A percentile compares a stretch with the other conserved stretches of the same genome.
Conservation (phyloP, 2,113 vertebrate genomes). For the Tragulus kanchil region DNA sequence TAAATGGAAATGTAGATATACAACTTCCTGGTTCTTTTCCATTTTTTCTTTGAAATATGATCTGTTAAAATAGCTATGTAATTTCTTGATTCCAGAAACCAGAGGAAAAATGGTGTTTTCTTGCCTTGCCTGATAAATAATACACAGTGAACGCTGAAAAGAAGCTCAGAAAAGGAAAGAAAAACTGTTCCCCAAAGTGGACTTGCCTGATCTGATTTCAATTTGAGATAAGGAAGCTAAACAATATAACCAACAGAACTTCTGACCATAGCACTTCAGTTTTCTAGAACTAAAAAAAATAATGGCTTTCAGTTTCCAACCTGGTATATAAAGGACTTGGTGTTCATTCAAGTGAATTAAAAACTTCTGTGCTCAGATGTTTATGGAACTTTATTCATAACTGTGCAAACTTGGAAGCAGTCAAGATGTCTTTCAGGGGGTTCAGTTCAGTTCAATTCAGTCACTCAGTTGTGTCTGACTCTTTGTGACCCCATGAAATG, state of each 20-base stretch:
- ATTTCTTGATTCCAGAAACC: conserved; percentile 29
- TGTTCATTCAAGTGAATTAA: neutral
- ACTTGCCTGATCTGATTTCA: neutral
- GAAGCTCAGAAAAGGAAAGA: neutral
- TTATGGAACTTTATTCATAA: conserved; percentile 9
- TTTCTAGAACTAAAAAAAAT: conserved; percentile 5
- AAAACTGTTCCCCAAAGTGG: neutral
- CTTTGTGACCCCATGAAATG: no score
- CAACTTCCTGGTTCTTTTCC: neutral
- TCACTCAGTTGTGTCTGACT: no score
- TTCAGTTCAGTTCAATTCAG: no score
- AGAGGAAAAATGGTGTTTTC: neutral
- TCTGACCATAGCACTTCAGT: neutral
- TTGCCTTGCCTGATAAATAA: conserved; percentile 30
- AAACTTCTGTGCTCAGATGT: neutral
- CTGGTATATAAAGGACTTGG: neutral
- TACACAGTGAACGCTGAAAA: neutral
- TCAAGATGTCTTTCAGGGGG: neutral
- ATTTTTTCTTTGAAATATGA: conserved; percentile 17
- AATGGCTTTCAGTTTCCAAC: neutral
- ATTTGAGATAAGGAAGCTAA: neutral
- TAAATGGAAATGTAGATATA: neutral
- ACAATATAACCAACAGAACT: neutral
- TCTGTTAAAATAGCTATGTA: conserved; percentile 5
- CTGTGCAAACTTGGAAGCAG: neutral